Percentiles rank a stretch among this genome's conserved stretches.
These are phyloP conservation scores for Trogon melanurus DNA, from an alignment of 2,113 vertebrate species.

Conservation along the genomic window DNA sequence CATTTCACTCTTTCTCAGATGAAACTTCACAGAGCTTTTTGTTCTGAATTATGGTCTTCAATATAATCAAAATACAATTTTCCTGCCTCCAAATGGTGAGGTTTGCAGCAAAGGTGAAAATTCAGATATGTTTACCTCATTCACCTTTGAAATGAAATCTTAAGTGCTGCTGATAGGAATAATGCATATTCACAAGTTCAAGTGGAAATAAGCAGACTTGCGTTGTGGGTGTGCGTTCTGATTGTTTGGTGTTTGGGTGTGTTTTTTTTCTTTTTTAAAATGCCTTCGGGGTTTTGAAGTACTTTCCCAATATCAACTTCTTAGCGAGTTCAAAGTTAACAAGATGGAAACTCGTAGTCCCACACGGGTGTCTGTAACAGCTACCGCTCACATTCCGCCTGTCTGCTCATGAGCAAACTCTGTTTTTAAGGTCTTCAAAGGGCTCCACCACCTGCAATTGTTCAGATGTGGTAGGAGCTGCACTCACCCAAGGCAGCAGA, in stretches of 20 bases:
- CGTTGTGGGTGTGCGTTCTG: neutral
- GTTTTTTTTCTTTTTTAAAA: fast-evolving
- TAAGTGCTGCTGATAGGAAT: neutral
- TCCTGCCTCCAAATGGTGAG: neutral
- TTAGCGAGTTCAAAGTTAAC: neutral
- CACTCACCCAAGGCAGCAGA: fast-evolving
- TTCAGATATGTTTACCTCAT: neutral
- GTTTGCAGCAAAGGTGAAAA: neutral
- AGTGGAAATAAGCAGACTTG: neutral
- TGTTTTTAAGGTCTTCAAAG: neutral
- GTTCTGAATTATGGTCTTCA: neutral
- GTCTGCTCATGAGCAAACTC: neutral
- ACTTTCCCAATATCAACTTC: neutral
- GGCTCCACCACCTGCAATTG: neutral
- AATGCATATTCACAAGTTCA: neutral
- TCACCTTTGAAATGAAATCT: neutral
- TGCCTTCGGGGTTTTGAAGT: neutral
- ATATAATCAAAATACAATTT: neutral
- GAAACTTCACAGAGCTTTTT: fast-evolving
- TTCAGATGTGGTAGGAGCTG: neutral
- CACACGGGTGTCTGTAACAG: fast-evolving
- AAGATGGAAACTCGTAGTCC: fast-evolving
- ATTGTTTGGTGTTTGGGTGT: neutral
- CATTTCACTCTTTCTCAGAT: neutral
- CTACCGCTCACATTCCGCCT: neutral